These are phyloP conservation scores for Nomada goodeniana DNA, from an alignment of 2,888 invertebrate species.

Conservation along the genomic window DNA sequence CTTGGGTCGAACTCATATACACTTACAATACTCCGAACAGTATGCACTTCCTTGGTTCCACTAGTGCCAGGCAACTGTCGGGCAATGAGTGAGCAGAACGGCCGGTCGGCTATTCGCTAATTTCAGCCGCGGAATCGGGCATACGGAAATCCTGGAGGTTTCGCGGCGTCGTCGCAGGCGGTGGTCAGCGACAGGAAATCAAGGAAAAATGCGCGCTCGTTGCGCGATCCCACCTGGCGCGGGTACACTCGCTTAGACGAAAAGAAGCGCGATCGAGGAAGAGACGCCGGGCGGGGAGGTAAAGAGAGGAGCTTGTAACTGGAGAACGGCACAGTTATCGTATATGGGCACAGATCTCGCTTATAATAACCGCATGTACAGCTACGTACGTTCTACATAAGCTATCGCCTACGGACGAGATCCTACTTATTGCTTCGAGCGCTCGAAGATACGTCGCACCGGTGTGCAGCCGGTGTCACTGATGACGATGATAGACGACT, in stretches of 20 bases:
- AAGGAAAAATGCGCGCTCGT: neutral
- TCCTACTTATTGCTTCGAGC: conserved; percentile 47
- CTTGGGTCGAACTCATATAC: too few species aligned
- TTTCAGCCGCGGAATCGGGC: conserved; percentile 1
- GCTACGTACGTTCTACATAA: conserved; percentile 75
- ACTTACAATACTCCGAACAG: too few species aligned
- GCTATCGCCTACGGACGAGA: conserved; percentile 49
- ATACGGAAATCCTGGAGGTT: too few species aligned
- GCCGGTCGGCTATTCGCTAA: neutral
- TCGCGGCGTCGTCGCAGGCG: too few species aligned
- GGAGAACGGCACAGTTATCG: conserved; percentile 78
- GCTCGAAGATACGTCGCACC: conserved; percentile 32
- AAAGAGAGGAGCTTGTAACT: conserved; percentile 66
- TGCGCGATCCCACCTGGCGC: neutral
- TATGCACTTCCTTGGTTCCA: neutral
- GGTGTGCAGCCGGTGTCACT: conserved; percentile 43
- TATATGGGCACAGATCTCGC: conserved; percentile 74
- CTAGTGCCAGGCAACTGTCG: neutral
- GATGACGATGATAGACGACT: conserved; percentile 66
- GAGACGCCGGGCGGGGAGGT: conserved; percentile 1
- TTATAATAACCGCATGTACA: conserved; percentile 76
- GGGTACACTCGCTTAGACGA: conserved; percentile 9
- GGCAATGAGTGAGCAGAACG: neutral
- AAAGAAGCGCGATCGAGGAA: conserved; percentile 6
- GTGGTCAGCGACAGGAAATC: too few species aligned